A percentile compares a stretch with the other conserved stretches of the same genome.
Evolutionary conservation across 2,797 vertebrate genomes (phyloP).

Genomic region (Decapterus maruadsi): DNA sequence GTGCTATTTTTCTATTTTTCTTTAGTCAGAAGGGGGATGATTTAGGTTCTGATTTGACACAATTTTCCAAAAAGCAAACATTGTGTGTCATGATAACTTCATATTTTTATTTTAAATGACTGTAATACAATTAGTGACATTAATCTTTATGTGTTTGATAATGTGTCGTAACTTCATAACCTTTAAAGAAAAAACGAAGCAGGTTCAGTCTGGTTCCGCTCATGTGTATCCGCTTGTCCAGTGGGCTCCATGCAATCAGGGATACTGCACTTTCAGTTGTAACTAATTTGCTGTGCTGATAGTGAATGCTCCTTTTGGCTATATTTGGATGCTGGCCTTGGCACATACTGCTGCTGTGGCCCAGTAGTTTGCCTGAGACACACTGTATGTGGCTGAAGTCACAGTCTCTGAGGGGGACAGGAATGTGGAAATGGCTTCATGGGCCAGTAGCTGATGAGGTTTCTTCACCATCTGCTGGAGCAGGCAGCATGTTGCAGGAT

Average conservation of each 20-base stretch:
- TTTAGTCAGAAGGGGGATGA: not conserved
- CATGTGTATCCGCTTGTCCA: not conserved
- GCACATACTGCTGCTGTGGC: constrained; percentile 20
- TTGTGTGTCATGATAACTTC: too few species aligned
- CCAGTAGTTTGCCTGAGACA: constrained; percentile 12
- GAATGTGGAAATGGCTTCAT: constrained; percentile 35
- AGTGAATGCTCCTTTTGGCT: not conserved
- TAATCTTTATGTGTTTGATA: not conserved
- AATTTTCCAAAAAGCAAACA: not conserved
- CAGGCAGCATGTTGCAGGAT: constrained; percentile 26
- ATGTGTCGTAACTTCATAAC: not conserved
- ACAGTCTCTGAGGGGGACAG: constrained; percentile 5
- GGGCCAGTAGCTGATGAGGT: constrained; percentile 30
- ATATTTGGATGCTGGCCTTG: constrained; percentile 20
- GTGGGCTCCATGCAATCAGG: not conserved
- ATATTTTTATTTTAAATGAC: too few species aligned
- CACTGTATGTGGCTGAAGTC: constrained; percentile 6
- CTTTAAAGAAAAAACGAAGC: not conserved
- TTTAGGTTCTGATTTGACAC: not conserved
- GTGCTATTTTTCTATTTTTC: not conserved
- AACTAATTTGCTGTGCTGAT: constrained; percentile 2
- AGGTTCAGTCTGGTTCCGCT: not conserved
- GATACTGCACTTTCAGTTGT: not conserved
- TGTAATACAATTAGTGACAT: not conserved
- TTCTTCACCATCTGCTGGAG: constrained; percentile 48